These are phyloP conservation scores for Scelioninae gen. 1 DNA, from an alignment of 2,888 invertebrate species.

Conservation along the genomic window DNA sequence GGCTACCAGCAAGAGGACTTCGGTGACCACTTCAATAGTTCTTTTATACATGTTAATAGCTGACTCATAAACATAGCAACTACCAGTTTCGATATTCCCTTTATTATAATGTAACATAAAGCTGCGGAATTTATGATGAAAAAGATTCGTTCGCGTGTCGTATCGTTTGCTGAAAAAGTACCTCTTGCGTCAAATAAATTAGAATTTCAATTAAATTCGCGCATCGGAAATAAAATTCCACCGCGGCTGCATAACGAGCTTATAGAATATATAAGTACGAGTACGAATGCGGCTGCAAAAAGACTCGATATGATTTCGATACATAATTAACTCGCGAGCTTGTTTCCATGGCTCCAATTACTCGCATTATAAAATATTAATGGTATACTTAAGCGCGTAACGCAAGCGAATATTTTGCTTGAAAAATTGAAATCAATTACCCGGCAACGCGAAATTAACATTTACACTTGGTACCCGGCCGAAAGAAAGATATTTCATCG, in stretches of 20 bases:
- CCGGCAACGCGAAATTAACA: conserved; percentile 53
- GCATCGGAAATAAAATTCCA: conserved; percentile 17
- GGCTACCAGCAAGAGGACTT: conserved; percentile 36
- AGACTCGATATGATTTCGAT: conserved; percentile 37
- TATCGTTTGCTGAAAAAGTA: not conserved
- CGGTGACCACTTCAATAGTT: conserved; percentile 36
- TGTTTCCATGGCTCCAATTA: conserved; percentile 43
- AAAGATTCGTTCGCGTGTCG: conserved; percentile 16
- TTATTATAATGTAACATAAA: conserved; percentile 48
- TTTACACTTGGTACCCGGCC: conserved; percentile 51
- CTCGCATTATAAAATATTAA: conserved; percentile 59
- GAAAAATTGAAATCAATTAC: conserved; percentile 57
- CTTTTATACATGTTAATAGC: conserved; percentile 49
- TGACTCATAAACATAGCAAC: conserved; percentile 48
- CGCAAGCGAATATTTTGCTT: conserved; percentile 2
- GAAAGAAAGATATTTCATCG: conserved; percentile 64
- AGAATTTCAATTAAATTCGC: conserved; percentile 24
- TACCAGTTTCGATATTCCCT: conserved; percentile 38
- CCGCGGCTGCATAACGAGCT: not conserved
- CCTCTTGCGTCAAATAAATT: conserved; percentile 12
- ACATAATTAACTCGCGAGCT: conserved; percentile 41
- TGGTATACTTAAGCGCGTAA: conserved; percentile 41
- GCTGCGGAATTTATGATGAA: conserved; percentile 30
- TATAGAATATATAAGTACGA: too few species aligned
- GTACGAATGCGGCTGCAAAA: conserved; percentile 19